Percentiles rank a stretch among this genome's conserved stretches.
phyloP scores from a whole-genome alignment of 2,113 vertebrate species.

The Actinemys pallida region DNA sequence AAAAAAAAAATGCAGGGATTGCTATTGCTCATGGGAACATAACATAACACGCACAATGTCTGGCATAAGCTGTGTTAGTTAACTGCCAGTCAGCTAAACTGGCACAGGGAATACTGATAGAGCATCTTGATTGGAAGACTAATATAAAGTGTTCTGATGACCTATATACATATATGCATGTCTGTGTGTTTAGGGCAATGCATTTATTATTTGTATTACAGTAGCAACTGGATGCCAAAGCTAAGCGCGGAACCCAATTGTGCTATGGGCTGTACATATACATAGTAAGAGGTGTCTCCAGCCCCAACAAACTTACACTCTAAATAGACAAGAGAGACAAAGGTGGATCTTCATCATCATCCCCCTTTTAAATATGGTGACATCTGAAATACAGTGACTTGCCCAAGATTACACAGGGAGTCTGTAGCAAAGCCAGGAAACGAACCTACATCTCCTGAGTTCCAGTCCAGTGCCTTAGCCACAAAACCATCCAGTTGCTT shows the following conservation, averaged over 20 bases:
- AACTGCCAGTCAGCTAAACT: background rate
- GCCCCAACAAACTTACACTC: background rate
- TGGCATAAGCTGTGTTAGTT: background rate
- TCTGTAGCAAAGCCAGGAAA: background rate
- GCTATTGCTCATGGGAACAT: background rate
- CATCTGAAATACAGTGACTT: background rate
- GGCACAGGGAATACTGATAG: background rate
- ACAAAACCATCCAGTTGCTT: background rate
- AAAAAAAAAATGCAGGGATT: background rate
- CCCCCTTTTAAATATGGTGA: fast-evolving
- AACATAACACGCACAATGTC: background rate
- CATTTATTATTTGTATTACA: background rate
- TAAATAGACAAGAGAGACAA: background rate
- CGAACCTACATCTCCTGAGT: background rate
- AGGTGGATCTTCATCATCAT: background rate
- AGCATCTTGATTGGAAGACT: background rate
- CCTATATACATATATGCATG: fast-evolving
- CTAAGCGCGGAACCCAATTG: background rate
- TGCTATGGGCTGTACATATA: background rate
- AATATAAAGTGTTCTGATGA: background rate
- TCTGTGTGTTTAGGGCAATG: fast-evolving
- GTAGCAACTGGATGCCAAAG: slow-evolving; percentile 39
- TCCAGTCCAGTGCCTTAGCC: background rate
- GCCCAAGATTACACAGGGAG: background rate
- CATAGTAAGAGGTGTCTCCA: background rate